Base-by-base conservation (phyloP, 2,113 vertebrate species). In the Podocnemis expansa region DNA sequence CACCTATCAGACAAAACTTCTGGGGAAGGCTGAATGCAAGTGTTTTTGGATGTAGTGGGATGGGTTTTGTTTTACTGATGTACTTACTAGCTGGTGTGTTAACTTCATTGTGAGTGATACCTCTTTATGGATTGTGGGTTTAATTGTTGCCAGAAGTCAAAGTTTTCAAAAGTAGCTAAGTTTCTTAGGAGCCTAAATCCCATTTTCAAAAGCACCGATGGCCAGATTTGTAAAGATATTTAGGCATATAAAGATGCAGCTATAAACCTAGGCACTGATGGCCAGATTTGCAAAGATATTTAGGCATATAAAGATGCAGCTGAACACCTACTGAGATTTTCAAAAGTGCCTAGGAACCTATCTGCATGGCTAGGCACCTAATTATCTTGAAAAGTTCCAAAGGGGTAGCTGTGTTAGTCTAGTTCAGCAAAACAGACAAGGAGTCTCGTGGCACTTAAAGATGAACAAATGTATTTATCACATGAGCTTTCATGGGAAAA, bases 61-160 rank as follows among this genome's bases (percentile, higher is more conserved):
- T 43, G 38, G 76, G 89, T 60, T 93, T 96, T 95, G 88, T 93
- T 95, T 96, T 96, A 88, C 88, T 90, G 91, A 93, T 97, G 6
- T 91, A 95, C 96, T 95, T 96, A 92, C 73, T 83, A 82, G 86
- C 76, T 97, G 96, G 93, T 95, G 96, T 94, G 95, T 94, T 97
- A 96, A 94, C 96, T 97, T 96, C 96, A 96, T 96, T 94, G 96
- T 95, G 92, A 86, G 86, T 95, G 82, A 93, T 73, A 92, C 78
- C 78, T 60, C 93, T 94, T 24, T 0, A 0, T 79, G 81, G 88
- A 92, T 3, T 0, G 52, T 76, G 63, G 92, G 51, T 90, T 97
- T 94, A 91, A 92, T 94, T 78, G 80, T 84, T 73, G 82, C 73
- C 25, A 19, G 94, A 90, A 78, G 87, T 86, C 82, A 63, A 91